Conservation (phyloP, 2,113 vertebrate genomes). For the Nerophis ophidion region DNA sequence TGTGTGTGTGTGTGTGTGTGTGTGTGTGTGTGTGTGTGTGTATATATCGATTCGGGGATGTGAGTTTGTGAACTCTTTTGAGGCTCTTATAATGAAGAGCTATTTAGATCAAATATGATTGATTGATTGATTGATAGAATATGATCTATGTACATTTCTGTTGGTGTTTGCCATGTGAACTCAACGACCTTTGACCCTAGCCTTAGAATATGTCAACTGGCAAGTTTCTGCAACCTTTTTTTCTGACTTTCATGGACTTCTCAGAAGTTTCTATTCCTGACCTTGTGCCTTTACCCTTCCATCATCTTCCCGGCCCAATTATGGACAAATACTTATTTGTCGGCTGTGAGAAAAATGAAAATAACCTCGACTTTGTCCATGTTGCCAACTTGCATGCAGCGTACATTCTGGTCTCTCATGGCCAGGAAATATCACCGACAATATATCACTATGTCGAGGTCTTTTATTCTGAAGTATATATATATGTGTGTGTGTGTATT, state of each 20-base stretch:
- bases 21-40: no score
- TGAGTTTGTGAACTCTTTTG: no score
- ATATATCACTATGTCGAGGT: no score
- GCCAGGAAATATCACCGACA: background rate
- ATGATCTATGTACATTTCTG: background rate
- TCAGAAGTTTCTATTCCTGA: conserved; percentile 25
- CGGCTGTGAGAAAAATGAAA: conserved; percentile 20
- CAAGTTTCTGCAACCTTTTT: conserved; percentile 9
- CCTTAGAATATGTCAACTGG: conserved; percentile 19
- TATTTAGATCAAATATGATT: background rate
- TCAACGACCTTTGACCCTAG: conserved; percentile 35
- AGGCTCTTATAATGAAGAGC: background rate
- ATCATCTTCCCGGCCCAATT: conserved; percentile 13
- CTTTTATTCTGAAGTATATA: no score
- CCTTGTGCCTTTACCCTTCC: conserved; percentile 11
- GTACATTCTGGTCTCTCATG: no score
- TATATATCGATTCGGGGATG: no score
- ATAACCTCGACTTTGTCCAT: conserved; percentile 4
- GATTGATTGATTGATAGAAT: no score
- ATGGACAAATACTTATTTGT: conserved; percentile 35
- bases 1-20: no score
- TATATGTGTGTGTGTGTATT: background rate
- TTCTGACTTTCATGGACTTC: conserved; percentile 10
- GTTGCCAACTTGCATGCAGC: no score
- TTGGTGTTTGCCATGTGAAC: conserved; percentile 32